Conservation (phyloP, 2,888 invertebrate species). For the Synergus itoensis region DNA sequence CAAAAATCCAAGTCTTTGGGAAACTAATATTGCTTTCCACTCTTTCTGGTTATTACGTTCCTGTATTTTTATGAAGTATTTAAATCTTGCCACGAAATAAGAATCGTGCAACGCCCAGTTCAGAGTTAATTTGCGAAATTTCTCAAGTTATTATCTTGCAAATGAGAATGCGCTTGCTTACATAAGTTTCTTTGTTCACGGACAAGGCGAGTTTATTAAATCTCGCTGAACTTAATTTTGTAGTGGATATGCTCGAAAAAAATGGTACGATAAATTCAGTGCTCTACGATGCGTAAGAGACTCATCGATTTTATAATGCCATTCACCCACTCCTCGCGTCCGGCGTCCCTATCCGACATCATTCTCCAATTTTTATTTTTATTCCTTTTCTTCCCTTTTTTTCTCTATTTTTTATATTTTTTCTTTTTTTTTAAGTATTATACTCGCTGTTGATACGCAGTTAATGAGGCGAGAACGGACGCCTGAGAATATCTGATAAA, state of each 20-base stretch:
- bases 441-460: constrained; percentile 66
- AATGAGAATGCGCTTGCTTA: constrained; percentile 37
- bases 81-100: constrained; percentile 24
- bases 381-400: constrained; percentile 16
- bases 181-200: constrained; percentile 25
- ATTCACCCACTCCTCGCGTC: constrained; percentile 49
- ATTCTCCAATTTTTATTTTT: constrained; percentile 46
- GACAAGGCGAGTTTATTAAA: constrained; percentile 35
- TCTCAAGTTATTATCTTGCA: constrained; percentile 38
- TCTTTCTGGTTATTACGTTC: neutral
- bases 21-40: neutral
- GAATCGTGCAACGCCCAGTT: constrained; percentile 4
- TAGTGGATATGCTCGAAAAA: neutral
- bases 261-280: constrained; percentile 9
- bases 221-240: constrained; percentile 32
- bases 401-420: too few species aligned
- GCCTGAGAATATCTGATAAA: constrained; percentile 62
- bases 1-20: neutral
- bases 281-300: constrained; percentile 12
- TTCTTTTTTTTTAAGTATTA: constrained; percentile 60
- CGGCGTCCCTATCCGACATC: constrained; percentile 52
- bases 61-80: constrained; percentile 3
- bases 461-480: constrained; percentile 71
- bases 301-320: constrained; percentile 70
- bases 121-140: constrained; percentile 35